Evolutionary conservation across 2,113 vertebrate genomes (phyloP), one percentile per base, ranked within the genome.

Genomic region (Dinomys branickii): DNA sequence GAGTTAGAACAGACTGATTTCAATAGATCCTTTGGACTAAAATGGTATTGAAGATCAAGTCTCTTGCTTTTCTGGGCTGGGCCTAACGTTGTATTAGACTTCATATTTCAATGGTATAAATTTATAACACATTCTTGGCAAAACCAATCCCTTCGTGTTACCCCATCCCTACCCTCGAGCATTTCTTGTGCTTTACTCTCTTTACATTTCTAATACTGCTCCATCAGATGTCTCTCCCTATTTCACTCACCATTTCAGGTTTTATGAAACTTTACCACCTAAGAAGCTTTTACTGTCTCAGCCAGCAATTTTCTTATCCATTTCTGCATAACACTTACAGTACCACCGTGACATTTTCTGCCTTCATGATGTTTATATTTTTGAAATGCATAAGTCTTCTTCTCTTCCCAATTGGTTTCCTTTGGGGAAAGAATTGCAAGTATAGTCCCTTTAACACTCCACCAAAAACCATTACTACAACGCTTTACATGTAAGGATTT

Each of bases 1-100:
- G 44, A 90, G 41, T 73, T 84, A 61, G 17, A 95, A 95, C 12
- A 94, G 52, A 83, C 20, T 63, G 59, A 91, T 85, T 97, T 50
- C 69, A 91, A 67, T 92, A 93, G 30, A 88, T 26, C 35, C 0
- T 85, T 83, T 93, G 41, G 22, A 96, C 52, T 85, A 88, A 92
- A 75, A 93, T 88, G 17, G 83, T 50, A 95, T n/a, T 88, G 90
- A 90, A 41, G 24, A 81, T 69, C 44, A 75, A 87, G 8, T 65
- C 52, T 61, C 83, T 73, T 78, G 73, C 82, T 90, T 33, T 80
- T 94, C 73, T 95, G 54, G 44, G 67, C 73, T 95, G 54, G 44
- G 67, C 56, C 77, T 87, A 78, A 3, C 47, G 59, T 87, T 54
- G 91, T 75, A 84, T 19, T 81, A 81, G 93, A 22, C n/a, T 80